Evolutionary conservation across 2,113 vertebrate species (phyloP).

Genomic region (Progne subis): DNA sequence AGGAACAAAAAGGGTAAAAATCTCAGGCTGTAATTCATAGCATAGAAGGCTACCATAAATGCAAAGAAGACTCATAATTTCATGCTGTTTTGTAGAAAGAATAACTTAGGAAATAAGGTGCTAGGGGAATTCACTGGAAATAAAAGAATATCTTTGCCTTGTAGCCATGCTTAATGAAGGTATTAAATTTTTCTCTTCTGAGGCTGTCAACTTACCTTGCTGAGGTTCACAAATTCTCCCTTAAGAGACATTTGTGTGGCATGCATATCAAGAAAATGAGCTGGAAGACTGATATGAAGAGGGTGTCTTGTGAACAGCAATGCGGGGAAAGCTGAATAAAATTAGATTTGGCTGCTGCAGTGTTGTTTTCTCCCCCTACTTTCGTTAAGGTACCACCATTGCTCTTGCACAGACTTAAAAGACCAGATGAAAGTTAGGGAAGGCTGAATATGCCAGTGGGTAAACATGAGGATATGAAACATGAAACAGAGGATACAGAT

Average conservation of each 20-base stretch:
- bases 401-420: not conserved
- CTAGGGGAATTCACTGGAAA: not conserved
- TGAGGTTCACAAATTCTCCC: slow-evolving; percentile 14
- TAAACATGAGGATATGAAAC: not conserved
- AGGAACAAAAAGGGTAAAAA: not conserved
- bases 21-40: not conserved
- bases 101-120: not conserved
- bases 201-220: not conserved
- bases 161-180: slow-evolving; percentile 31
- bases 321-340: not conserved
- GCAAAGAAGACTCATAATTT: not conserved
- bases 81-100: not conserved
- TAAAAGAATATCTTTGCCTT: slow-evolving; percentile 21
- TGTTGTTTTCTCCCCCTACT: not conserved
- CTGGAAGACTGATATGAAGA: not conserved
- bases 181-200: slow-evolving; percentile 1
- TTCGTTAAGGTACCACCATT: not conserved
- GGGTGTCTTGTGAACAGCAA: not conserved
- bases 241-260: not conserved
- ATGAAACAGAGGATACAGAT: not conserved
- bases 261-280: not conserved
- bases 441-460: not conserved
- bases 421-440: not conserved
- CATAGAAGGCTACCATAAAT: not conserved
- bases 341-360: not conserved